Conservation (phyloP, 2,797 vertebrate genomes). For the Acanthurus leucopareius region DNA sequence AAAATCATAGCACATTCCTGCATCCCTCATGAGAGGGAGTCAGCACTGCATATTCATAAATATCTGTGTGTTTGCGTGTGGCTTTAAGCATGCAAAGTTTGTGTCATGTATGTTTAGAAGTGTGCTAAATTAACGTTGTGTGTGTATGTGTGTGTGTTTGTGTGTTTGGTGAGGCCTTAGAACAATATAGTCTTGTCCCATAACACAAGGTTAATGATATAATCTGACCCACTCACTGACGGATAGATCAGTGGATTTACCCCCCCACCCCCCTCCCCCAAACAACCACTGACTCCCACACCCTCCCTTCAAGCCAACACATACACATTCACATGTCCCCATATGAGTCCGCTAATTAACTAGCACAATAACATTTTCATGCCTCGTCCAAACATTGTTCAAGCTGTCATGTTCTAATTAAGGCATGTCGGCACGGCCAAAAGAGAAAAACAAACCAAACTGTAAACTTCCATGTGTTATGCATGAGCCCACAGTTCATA, state of each 20-base stretch:
- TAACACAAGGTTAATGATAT: slow-evolving; percentile 83
- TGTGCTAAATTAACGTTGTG: slow-evolving; percentile 16
- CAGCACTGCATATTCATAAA: slow-evolving; percentile 63
- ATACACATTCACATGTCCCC: slow-evolving; percentile 35
- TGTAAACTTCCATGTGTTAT: slow-evolving; percentile 34
- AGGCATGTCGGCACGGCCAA: slow-evolving; percentile 30
- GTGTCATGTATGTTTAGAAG: slow-evolving; percentile 26
- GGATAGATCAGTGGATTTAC: slow-evolving; percentile 80
- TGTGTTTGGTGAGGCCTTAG: slow-evolving; percentile 47
- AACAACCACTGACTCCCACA: slow-evolving; percentile 19
- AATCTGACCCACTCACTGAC: slow-evolving; percentile 84
- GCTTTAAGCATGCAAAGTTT: slow-evolving; percentile 24
- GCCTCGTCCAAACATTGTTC: slow-evolving; percentile 66
- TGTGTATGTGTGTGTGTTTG: slow-evolving; percentile 30
- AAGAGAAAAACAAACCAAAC: slow-evolving; percentile 45
- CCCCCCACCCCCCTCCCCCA: not conserved
- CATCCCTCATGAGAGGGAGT: slow-evolving; percentile 54
- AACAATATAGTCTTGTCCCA: slow-evolving; percentile 71
- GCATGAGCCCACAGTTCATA: not conserved
- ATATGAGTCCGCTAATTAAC: slow-evolving; percentile 76
- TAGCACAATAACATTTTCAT: slow-evolving; percentile 67
- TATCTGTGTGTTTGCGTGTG: slow-evolving; percentile 49
- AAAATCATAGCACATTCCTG: slow-evolving; percentile 81
- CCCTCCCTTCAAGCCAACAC: not conserved
- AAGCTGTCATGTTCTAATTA: slow-evolving; percentile 79